These are phyloP conservation scores for Pseudococcus jackbeardsleyi DNA, from an alignment of 2,888 invertebrate species.

Conservation along the genomic window DNA sequence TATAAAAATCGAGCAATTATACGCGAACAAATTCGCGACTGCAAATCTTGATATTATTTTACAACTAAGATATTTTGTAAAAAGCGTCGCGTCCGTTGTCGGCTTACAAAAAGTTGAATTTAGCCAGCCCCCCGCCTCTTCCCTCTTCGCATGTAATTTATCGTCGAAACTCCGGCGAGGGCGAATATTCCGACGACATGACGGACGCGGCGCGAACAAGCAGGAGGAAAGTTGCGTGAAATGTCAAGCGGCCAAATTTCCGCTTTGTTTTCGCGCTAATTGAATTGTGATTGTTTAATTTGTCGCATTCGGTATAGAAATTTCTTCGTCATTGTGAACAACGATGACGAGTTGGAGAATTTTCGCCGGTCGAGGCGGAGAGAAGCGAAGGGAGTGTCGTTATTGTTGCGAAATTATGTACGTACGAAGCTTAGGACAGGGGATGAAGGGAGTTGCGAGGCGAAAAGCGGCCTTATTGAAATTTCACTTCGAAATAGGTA, in stretches of 20 bases:
- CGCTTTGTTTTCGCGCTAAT: conserved; percentile 32
- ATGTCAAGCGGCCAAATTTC: conserved; percentile 38
- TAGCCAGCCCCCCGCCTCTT: background rate
- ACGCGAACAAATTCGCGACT: conserved; percentile 5
- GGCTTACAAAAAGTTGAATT: background rate
- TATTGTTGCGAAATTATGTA: background rate
- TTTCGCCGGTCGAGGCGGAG: background rate
- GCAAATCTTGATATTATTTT: background rate
- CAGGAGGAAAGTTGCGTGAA: background rate
- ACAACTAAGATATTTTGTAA: conserved; percentile 18
- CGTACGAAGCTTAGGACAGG: background rate
- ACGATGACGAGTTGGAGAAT: background rate
- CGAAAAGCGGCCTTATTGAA: background rate
- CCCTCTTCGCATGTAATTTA: background rate
- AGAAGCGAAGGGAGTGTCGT: background rate
- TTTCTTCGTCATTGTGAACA: background rate
- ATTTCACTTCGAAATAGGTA: background rate
- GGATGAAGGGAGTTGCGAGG: background rate
- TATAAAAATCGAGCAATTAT: conserved; percentile 42
- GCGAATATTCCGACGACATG: too few relatives aligned
- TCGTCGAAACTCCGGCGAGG: background rate
- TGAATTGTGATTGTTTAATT: conserved; percentile 32
- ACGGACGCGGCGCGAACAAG: background rate
- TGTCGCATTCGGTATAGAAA: background rate
- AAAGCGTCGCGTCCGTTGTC: background rate